Evolutionary conservation across 1,140 invertebrate genomes (phyloP).

Genomic region (Zaprionus kolodkinae): DNA sequence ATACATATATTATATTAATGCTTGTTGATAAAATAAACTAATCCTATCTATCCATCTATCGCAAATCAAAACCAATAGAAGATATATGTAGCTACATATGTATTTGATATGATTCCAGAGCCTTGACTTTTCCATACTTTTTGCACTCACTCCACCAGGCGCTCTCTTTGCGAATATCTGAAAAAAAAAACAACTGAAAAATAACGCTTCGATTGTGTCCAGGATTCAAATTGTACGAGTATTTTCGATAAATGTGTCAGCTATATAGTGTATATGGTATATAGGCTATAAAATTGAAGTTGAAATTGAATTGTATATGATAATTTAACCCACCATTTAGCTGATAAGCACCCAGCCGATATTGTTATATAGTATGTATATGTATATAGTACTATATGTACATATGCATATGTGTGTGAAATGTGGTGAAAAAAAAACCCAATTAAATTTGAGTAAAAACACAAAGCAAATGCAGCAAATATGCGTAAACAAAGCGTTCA

Average conservation of each 20-base stretch:
- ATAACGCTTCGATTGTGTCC: background rate
- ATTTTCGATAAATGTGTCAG: slow-evolving; percentile 6
- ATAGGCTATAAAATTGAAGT: slow-evolving; percentile 8
- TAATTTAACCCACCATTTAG: slow-evolving; percentile 72
- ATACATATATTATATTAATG: slow-evolving; percentile 19
- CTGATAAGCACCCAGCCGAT: slow-evolving; percentile 52
- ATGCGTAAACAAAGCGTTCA: slow-evolving; percentile 21
- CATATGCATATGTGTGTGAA: background rate
- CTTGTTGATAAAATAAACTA: background rate
- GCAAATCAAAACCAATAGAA: background rate
- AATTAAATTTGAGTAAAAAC: slow-evolving; percentile 4
- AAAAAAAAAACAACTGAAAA: background rate
- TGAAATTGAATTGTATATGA: slow-evolving; percentile 42
- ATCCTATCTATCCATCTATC: background rate
- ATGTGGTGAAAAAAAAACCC: slow-evolving; percentile 10
- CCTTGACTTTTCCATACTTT: slow-evolving; percentile 5
- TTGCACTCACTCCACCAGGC: background rate
- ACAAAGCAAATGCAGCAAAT: slow-evolving; percentile 9
- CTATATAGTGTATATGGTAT: slow-evolving; percentile 2
- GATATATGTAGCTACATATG: background rate
- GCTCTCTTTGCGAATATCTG: background rate
- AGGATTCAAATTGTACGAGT: slow-evolving; percentile 13
- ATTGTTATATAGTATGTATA: slow-evolving; percentile 23
- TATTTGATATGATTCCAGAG: slow-evolving; percentile 17
- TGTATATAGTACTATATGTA: slow-evolving; percentile 10